A percentile compares a stretch with the other conserved stretches of the same genome.
Evolutionary conservation across 1,140 invertebrate genomes (phyloP).

Genomic region (honey bee (Apis mellifera)): Amel_HAv3.1 CM009941.2:14275001-14275500

Average conservation of each 20-base stretch:
- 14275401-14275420: constrained; percentile 23
- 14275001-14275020: too few relatives aligned
- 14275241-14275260: too few relatives aligned
- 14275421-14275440: constrained; percentile 5
- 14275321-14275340: constrained; percentile 64
- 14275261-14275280: neutral
- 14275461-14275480: neutral
- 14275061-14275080: too few relatives aligned
- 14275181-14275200: too few relatives aligned
- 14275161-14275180: too few relatives aligned
- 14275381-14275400: constrained; percentile 69
- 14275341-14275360: constrained; percentile 69
- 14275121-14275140: neutral
- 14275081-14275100: too few relatives aligned
- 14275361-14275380: constrained; percentile 70
- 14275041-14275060: too few relatives aligned
- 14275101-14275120: too few relatives aligned
- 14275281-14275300: constrained; percentile 38
- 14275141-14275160: neutral
- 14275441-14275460: neutral
- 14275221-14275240: too few relatives aligned
- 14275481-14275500: too few relatives aligned
- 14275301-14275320: constrained; percentile 49
- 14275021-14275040: too few relatives aligned
- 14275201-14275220: too few relatives aligned